A percentile compares a stretch with the other conserved stretches of the same genome.
Evolutionary conservation across 2,888 invertebrate species (phyloP).

Genomic region (Ecdyonurus torrentis): DNA sequence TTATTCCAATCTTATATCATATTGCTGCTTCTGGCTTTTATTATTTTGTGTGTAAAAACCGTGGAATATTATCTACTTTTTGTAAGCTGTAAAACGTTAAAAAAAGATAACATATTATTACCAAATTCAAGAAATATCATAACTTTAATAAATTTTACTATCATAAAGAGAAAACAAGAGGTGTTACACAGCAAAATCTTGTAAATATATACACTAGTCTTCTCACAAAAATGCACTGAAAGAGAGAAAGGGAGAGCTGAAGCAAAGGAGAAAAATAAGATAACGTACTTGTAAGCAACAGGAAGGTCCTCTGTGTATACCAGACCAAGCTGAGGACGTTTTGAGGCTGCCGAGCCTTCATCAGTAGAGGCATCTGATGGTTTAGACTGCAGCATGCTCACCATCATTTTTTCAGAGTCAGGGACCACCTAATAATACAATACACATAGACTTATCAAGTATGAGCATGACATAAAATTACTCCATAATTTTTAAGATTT

Average conservation of each 20-base stretch:
- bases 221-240: too few relatives aligned
- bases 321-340: conserved; percentile 48
- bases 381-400: conserved; percentile 69
- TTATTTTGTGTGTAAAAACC: neutral
- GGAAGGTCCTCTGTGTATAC: conserved; percentile 70
- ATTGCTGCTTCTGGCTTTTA: neutral
- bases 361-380: conserved; percentile 50
- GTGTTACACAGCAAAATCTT: too few relatives aligned
- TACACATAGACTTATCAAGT: too few relatives aligned
- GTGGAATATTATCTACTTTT: neutral
- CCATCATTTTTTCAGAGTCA: conserved; percentile 72
- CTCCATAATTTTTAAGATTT: too few relatives aligned
- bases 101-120: neutral
- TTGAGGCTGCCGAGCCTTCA: conserved; percentile 33
- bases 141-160: too few relatives aligned
- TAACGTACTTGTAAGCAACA: conserved; percentile 63
- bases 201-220: too few relatives aligned
- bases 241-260: conserved; percentile 23
- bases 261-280: conserved; percentile 23
- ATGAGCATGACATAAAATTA: too few relatives aligned
- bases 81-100: neutral
- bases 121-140: conserved; percentile 27
- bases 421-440: conserved; percentile 38
- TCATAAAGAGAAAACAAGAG: too few relatives aligned
- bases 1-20: neutral